These are phyloP conservation scores for Bembecia ichneumoniformis DNA, from an alignment of 2,888 invertebrate genomes.

Conservation along the genomic window DNA sequence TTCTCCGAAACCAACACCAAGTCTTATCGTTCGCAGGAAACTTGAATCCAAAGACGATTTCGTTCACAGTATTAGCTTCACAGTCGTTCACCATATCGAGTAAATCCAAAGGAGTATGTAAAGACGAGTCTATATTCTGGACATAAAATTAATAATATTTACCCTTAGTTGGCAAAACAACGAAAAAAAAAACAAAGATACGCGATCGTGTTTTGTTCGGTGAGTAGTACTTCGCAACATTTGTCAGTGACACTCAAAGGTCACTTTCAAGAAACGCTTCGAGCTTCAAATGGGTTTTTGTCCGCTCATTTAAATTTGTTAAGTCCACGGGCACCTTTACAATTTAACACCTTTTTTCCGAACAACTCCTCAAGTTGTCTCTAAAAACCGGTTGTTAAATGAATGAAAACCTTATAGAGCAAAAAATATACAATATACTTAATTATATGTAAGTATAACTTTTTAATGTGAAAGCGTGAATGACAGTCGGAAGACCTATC, in stretches of 20 bases:
- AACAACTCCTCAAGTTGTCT: no score
- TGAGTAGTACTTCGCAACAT: slow-evolving; percentile 10
- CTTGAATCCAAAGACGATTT: slow-evolving; percentile 82
- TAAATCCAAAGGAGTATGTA: slow-evolving; percentile 57
- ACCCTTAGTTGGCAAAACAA: slow-evolving; percentile 4
- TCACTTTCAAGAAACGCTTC: slow-evolving; percentile 32
- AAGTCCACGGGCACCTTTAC: slow-evolving; percentile 12
- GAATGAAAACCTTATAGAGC: no score
- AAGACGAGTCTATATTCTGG: slow-evolving; percentile 39
- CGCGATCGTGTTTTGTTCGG: slow-evolving; percentile 23
- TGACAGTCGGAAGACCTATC: no score
- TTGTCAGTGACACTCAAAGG: slow-evolving; percentile 43
- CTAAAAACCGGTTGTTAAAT: no score
- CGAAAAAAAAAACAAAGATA: slow-evolving; percentile 26
- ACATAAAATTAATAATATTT: slow-evolving; percentile 11
- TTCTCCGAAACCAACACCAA: slow-evolving; percentile 82
- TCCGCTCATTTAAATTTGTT: slow-evolving; percentile 5
- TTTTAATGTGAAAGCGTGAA: no score
- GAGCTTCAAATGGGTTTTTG: slow-evolving; percentile 20
- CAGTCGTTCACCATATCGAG: slow-evolving; percentile 75
- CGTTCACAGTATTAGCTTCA: slow-evolving; percentile 83
- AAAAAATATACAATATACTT: no score
- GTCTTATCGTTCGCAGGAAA: slow-evolving; percentile 78
- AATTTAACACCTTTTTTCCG: slow-evolving; percentile 2
- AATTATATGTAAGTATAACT: no score